phyloP scores from a whole-genome alignment of 1,140 invertebrate species.

The Cydia fagiglandana region DNA sequence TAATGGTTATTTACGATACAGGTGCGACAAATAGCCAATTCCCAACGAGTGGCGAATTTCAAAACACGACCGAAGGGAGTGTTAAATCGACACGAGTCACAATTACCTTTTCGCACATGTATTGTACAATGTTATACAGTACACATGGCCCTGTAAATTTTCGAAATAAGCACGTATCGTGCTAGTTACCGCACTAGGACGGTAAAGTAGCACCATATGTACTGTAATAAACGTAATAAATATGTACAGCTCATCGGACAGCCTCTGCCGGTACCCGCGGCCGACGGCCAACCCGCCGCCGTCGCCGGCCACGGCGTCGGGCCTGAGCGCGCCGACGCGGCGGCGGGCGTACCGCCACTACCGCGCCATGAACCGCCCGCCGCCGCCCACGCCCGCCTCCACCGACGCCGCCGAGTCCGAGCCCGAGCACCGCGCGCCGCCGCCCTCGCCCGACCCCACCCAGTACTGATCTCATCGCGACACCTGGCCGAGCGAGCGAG shows the following conservation, averaged over 20 bases:
- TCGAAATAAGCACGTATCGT: too few species aligned
- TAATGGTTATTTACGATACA: too few species aligned
- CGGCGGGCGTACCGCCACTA: constrained; percentile 88
- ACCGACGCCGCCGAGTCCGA: constrained; percentile 96
- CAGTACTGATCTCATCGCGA: constrained; percentile 83
- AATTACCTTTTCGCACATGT: too few species aligned
- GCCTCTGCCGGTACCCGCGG: constrained; percentile 83
- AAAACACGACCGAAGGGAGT: too few species aligned
- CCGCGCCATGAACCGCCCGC: constrained; percentile 89
- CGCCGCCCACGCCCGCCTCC: constrained; percentile 95
- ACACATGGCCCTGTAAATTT: too few species aligned
- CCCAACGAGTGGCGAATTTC: too few species aligned
- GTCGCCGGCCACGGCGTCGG: constrained; percentile 88
- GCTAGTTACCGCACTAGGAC: too few species aligned
- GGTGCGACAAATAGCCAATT: too few species aligned
- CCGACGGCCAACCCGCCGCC: constrained; percentile 94
- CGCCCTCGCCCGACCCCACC: constrained; percentile 88
- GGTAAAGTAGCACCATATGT: not conserved
- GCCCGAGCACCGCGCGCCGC: constrained; percentile 86
- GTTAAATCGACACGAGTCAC: too few species aligned
- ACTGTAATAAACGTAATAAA: not conserved
- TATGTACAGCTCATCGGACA: constrained; percentile 51
- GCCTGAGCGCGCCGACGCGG: constrained; percentile 77
- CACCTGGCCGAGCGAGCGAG: constrained; percentile 85
- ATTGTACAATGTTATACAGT: too few species aligned